These are phyloP conservation scores for Blastobasis lacticolella DNA, from an alignment of 2,888 invertebrate genomes.

Conservation along the genomic window DNA sequence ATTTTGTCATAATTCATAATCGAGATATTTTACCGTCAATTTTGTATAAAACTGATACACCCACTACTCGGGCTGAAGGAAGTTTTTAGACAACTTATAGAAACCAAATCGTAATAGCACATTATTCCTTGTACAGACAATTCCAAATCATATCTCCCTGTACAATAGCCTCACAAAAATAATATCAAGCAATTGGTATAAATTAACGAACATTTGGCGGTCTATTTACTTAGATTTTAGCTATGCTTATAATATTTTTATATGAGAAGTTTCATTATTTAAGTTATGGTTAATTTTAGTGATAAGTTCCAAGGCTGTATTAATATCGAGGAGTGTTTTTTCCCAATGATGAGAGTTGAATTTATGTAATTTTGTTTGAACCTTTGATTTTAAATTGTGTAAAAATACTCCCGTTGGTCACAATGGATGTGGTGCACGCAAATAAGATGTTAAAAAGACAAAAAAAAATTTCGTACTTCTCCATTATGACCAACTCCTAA, in stretches of 20 bases:
- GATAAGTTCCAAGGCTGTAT: conserved; percentile 72
- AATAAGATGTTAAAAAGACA: conserved; percentile 30
- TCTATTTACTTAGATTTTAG: conserved; percentile 65
- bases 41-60: too few relatives aligned
- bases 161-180: conserved; percentile 21
- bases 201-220: conserved; percentile 45
- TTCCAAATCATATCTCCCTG: conserved; percentile 5
- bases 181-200: too few relatives aligned
- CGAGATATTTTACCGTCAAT: conserved; percentile 5
- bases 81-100: neutral
- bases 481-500: conserved; percentile 48
- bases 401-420: conserved; percentile 54
- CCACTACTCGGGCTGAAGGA: too few relatives aligned
- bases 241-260: conserved; percentile 61
- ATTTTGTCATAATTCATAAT: too few relatives aligned
- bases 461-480: conserved; percentile 22
- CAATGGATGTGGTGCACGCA: conserved; percentile 35
- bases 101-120: conserved; percentile 19
- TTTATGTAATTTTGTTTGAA: conserved; percentile 35
- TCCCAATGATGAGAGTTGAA: conserved; percentile 35
- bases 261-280: conserved; percentile 66
- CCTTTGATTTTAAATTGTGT: conserved; percentile 34
- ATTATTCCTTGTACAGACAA: conserved; percentile 5
- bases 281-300: conserved; percentile 65
- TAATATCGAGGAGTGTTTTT: conserved; percentile 61